phyloP scores from a whole-genome alignment of 2,797 vertebrate genomes.

The Botia almorhae region DNA sequence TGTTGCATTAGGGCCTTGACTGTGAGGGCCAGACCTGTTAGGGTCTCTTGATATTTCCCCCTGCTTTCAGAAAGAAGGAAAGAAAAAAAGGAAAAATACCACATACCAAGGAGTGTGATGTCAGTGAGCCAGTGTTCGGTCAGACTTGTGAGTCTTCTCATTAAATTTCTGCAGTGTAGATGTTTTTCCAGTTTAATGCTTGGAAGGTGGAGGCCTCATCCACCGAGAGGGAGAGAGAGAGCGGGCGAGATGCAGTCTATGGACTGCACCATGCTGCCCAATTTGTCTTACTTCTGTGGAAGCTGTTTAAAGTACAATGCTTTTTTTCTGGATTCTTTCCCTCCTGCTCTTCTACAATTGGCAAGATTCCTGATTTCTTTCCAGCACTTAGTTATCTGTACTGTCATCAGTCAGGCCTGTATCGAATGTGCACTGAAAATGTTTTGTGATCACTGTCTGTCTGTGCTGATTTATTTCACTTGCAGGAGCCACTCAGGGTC shows the following conservation, averaged over 20 bases:
- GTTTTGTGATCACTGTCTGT: constrained; percentile 59
- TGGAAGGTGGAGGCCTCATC: constrained; percentile 70
- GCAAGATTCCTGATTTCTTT: constrained; percentile 52
- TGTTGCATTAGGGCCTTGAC: constrained; percentile 52
- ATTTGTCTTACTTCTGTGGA: constrained; percentile 76
- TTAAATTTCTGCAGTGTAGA: constrained; percentile 76
- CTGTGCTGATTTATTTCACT: constrained; percentile 58
- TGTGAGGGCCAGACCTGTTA: constrained; percentile 55
- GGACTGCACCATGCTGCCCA: constrained; percentile 65
- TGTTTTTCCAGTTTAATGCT: constrained; percentile 81
- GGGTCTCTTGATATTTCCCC: constrained; percentile 50
- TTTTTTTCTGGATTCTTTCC: constrained; percentile 58
- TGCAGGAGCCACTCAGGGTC: constrained; percentile 46
- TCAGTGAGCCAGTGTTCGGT: constrained; percentile 64
- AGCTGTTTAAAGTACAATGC: constrained; percentile 66
- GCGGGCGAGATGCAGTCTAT: constrained; percentile 59
- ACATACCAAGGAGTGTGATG: constrained; percentile 71
- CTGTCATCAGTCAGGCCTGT: constrained; percentile 57
- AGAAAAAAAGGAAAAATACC: constrained; percentile 54
- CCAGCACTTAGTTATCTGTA: constrained; percentile 48
- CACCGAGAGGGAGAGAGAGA: constrained; percentile 44
- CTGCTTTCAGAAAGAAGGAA: constrained; percentile 26
- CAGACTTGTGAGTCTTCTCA: constrained; percentile 69
- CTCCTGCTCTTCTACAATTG: constrained; percentile 57
- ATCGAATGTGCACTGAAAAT: constrained; percentile 50